A percentile compares a stretch with the other conserved stretches of the same genome.
Evolutionary conservation across 2,797 vertebrate species (phyloP).

Genomic region (Anguilla megastoma): DNA sequence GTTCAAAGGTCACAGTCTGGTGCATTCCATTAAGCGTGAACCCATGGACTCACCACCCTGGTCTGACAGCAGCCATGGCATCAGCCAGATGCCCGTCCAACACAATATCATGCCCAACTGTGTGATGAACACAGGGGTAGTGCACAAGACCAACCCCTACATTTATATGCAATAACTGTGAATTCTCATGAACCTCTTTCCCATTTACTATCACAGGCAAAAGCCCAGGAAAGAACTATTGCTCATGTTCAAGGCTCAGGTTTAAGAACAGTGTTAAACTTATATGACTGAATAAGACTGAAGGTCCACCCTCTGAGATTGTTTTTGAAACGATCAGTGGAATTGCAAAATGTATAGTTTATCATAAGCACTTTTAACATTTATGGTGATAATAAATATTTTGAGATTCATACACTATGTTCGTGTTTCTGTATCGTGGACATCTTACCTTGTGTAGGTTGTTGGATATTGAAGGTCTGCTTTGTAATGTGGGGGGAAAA

Average conservation of each 20-base stretch:
- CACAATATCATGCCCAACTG: conserved; percentile 74
- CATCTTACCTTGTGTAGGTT: conserved; percentile 46
- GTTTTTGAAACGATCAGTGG: conserved; percentile 29
- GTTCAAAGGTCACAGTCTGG: conserved; percentile 77
- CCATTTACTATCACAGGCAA: conserved; percentile 53
- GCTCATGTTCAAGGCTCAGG: conserved; percentile 28
- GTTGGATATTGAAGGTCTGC: conserved; percentile 21
- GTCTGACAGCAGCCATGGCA: conserved; percentile 66
- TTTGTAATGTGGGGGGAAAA: neutral
- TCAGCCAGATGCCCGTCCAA: conserved; percentile 63
- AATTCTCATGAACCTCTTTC: neutral
- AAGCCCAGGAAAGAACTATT: neutral
- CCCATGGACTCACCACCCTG: conserved; percentile 84
- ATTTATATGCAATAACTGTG: conserved; percentile 69
- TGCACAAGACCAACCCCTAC: conserved; percentile 76
- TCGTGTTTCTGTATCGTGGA: conserved; percentile 56
- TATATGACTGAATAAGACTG: conserved; percentile 21
- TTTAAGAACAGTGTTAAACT: conserved; percentile 17
- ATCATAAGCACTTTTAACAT: conserved; percentile 67
- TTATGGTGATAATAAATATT: conserved; percentile 56
- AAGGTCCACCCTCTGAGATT: conserved; percentile 52
- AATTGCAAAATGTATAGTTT: conserved; percentile 54
- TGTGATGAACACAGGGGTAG: conserved; percentile 64
- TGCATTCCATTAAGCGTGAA: conserved; percentile 88
- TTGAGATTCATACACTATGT: conserved; percentile 52